phyloP scores from a whole-genome alignment of 2,888 invertebrate species.

The Coronaproctus castanopsis region DNA sequence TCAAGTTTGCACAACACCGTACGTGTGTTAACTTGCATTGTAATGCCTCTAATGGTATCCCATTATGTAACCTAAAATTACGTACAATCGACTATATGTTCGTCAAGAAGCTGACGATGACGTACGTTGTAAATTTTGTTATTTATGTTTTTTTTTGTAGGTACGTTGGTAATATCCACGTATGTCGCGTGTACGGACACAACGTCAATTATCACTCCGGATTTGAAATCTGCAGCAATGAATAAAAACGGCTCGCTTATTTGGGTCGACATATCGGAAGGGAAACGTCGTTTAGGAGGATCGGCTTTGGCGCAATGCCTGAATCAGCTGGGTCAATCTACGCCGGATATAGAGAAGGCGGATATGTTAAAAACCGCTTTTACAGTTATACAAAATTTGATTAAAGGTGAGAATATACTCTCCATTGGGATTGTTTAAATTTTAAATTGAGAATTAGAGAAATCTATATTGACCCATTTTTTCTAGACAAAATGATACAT shows the following conservation, averaged over 20 bases:
- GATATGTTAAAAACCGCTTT: slow-evolving; percentile 52
- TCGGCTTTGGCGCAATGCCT: slow-evolving; percentile 82
- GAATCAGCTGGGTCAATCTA: slow-evolving; percentile 55
- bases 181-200: slow-evolving; percentile 92
- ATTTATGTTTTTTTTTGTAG: slow-evolving; percentile 33
- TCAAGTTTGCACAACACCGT: too few species aligned
- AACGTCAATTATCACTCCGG: slow-evolving; percentile 65
- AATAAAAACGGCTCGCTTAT: slow-evolving; percentile 39
- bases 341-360: slow-evolving; percentile 61
- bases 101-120: too few species aligned
- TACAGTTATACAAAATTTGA: slow-evolving; percentile 59
- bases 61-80: too few species aligned
- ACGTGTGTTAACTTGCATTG: too few species aligned
- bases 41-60: too few species aligned
- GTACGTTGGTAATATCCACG: slow-evolving; percentile 83
- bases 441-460: slow-evolving; percentile 11
- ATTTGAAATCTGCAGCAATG: slow-evolving; percentile 44
- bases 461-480: not conserved
- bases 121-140: too few species aligned
- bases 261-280: slow-evolving; percentile 54
- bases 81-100: too few species aligned
- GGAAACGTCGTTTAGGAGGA: slow-evolving; percentile 64
- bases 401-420: slow-evolving; percentile 36
- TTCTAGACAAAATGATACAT: too few species aligned
- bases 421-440: slow-evolving; percentile 19